phyloP scores from a whole-genome alignment of 2,797 vertebrate genomes.

The Microcaecilia unicolor region DNA sequence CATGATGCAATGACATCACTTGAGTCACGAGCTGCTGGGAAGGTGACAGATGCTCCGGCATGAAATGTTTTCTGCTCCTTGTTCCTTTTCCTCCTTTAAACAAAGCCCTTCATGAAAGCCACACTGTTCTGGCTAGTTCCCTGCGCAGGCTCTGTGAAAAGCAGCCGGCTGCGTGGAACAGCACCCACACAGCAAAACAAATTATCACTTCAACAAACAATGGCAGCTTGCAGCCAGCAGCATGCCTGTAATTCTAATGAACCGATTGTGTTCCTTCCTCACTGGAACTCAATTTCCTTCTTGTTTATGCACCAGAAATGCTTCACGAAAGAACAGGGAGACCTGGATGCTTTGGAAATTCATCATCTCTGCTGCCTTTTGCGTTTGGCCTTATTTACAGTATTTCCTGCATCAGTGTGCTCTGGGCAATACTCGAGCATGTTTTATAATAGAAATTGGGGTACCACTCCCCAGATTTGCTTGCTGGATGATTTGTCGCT shows the following conservation, averaged over 20 bases:
- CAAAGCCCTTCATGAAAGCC: conserved; percentile 1
- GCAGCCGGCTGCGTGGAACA: conserved; percentile 6
- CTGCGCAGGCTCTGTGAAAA: conserved; percentile 5
- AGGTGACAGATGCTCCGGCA: not conserved
- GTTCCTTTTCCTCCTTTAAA: conserved; percentile 1
- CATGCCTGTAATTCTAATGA: conserved; percentile 7
- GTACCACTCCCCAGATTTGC: too few species aligned
- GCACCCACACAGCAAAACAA: conserved; percentile 7
- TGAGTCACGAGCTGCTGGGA: not conserved
- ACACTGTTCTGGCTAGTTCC: not conserved
- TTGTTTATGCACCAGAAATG: not conserved
- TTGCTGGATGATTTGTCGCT: too few species aligned
- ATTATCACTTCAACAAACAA: conserved; percentile 5
- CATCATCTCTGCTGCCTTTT: not conserved
- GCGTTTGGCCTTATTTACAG: too few species aligned
- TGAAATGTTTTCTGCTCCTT: conserved; percentile 1
- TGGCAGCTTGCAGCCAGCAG: not conserved
- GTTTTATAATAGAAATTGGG: too few species aligned
- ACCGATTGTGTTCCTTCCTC: not conserved
- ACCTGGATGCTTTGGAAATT: not conserved
- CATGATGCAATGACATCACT: not conserved
- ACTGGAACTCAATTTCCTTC: not conserved
- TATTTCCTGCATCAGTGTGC: too few species aligned
- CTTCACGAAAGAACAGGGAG: not conserved
- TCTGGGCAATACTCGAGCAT: too few species aligned